phyloP scores from a whole-genome alignment of 2,888 invertebrate genomes.

The Trypoxylon attenuatum region DNA sequence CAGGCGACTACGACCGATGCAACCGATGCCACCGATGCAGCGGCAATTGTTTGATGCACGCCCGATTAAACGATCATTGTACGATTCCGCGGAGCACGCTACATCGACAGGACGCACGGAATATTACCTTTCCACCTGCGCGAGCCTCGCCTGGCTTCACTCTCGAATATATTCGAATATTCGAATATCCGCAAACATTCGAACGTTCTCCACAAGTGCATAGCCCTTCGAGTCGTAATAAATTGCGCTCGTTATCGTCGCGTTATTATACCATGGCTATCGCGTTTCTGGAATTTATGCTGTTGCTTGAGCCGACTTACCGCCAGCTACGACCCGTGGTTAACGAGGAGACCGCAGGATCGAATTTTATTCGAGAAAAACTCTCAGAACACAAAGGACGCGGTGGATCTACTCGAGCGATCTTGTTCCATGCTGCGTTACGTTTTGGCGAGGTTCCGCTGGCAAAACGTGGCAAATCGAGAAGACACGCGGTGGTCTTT shows the following conservation, averaged over 20 bases:
- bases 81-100: conserved; percentile 55
- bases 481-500: too few relatives aligned
- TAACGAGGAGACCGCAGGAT: too few relatives aligned
- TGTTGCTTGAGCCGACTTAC: background rate
- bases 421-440: too few relatives aligned
- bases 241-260: conserved; percentile 1
- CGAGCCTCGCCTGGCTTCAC: conserved; percentile 15
- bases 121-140: conserved; percentile 57
- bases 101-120: conserved; percentile 22
- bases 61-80: conserved; percentile 73
- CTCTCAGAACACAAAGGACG: too few relatives aligned
- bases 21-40: conserved; percentile 25
- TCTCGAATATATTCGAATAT: too few relatives aligned
- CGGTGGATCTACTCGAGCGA: too few relatives aligned
- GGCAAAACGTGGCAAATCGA: too few relatives aligned
- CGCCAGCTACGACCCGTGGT: too few relatives aligned
- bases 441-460: too few relatives aligned
- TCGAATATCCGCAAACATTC: background rate
- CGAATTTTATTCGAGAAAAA: too few relatives aligned
- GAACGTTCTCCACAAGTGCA: too few relatives aligned
- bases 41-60: conserved; percentile 72
- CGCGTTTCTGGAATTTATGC: background rate
- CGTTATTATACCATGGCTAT: conserved; percentile 10
- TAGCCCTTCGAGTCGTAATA: background rate
- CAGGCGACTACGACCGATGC: conserved; percentile 34